Conservation (phyloP, 2,888 invertebrate species). For the Atrina japonica region DNA sequence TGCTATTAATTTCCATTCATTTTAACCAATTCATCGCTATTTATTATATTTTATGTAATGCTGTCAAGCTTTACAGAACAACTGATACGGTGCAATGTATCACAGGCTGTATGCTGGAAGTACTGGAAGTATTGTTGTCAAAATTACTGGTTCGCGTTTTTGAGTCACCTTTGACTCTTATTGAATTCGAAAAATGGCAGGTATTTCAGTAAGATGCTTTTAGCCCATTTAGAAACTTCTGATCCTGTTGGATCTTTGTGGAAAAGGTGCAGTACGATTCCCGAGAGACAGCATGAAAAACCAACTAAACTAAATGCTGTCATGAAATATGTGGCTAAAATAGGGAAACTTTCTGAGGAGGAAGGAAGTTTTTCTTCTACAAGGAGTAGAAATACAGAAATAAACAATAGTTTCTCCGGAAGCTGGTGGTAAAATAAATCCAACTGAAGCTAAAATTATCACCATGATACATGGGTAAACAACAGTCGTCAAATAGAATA, state of each 20-base stretch:
- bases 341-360: conserved; percentile 23
- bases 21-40: no score
- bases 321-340: conserved; percentile 26
- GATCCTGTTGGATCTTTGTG: neutral
- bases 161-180: no score
- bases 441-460: conserved; percentile 24
- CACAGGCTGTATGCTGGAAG: no score
- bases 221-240: neutral
- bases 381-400: conserved; percentile 26
- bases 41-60: no score
- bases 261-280: conserved; percentile 6
- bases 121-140: no score
- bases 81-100: no score
- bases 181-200: no score
- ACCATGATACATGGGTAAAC: conserved; percentile 36
- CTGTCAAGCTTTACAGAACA: no score
- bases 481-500: conserved; percentile 25
- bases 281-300: conserved; percentile 15
- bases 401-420: conserved; percentile 37
- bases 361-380: conserved; percentile 30
- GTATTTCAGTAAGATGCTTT: neutral
- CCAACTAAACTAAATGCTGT: conserved; percentile 24
- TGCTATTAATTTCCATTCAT: no score
- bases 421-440: conserved; percentile 35
- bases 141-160: no score